Evolutionary conservation across 1,140 invertebrate genomes (phyloP).

Genomic region (Oreohelix idahoensis): DNA sequence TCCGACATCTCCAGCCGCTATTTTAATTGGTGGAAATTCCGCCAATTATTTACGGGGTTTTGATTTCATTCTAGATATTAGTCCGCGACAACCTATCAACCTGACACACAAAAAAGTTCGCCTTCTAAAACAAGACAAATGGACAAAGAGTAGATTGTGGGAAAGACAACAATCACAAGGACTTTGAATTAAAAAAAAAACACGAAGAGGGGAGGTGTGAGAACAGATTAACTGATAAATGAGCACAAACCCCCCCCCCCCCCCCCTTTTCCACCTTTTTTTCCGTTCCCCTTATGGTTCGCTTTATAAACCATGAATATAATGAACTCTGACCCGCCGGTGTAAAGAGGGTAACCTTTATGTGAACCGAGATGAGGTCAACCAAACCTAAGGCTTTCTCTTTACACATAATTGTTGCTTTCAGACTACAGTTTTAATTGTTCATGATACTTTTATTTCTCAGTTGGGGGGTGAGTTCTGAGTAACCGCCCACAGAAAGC

Average conservation of each 20-base stretch:
- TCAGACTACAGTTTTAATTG: too few relatives aligned
- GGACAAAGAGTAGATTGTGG: background rate
- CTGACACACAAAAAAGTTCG: background rate
- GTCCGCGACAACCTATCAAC: background rate
- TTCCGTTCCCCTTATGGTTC: too few relatives aligned
- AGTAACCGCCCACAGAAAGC: too few relatives aligned
- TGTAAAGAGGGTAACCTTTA: background rate
- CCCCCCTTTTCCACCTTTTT: too few relatives aligned
- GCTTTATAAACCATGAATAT: background rate
- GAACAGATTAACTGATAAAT: background rate
- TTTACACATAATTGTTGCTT: too few relatives aligned
- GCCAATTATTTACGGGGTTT: slow-evolving; percentile 14
- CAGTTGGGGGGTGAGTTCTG: too few relatives aligned
- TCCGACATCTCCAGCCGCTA: background rate
- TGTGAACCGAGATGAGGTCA: background rate
- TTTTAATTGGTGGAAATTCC: background rate
- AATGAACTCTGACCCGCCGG: background rate
- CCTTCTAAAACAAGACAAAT: background rate
- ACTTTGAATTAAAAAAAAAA: background rate
- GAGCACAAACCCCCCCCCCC: background rate
- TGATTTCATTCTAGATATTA: slow-evolving; percentile 16
- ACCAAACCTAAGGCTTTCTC: too few relatives aligned
- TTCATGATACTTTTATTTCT: too few relatives aligned
- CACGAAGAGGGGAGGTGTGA: background rate
- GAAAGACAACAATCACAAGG: background rate